Conservation (phyloP, 2,113 vertebrate genomes). For the Macquaria ambigua region DNA sequence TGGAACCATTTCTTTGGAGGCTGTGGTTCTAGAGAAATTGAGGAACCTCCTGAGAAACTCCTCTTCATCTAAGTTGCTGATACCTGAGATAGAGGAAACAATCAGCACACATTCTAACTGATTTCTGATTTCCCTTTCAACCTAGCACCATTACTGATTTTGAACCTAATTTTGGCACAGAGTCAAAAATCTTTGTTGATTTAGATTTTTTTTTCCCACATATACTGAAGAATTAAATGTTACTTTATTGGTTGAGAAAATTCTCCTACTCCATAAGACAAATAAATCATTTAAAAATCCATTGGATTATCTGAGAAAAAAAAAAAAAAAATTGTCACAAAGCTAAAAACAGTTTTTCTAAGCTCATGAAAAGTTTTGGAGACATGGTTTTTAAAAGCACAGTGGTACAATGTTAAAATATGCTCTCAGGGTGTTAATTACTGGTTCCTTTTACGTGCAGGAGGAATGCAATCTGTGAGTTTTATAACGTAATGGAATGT, state of each 20-base stretch:
- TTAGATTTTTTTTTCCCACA: too few relatives aligned
- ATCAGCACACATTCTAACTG: background rate
- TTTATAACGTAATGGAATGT: background rate
- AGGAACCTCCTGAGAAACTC: slow-evolving; percentile 8
- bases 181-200: too few relatives aligned
- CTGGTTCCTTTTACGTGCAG: background rate
- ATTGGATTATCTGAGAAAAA: background rate
- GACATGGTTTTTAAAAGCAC: background rate
- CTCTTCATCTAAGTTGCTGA: background rate
- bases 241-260: background rate
- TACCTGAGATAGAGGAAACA: slow-evolving; percentile 21
- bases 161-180: background rate
- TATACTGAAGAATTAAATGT: background rate
- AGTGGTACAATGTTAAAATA: background rate
- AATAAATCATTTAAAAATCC: background rate
- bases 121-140: background rate
- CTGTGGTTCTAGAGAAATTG: slow-evolving; percentile 29
- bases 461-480: background rate
- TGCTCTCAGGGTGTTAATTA: background rate
- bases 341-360: background rate
- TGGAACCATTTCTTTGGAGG: slow-evolving; percentile 23
- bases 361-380: background rate
- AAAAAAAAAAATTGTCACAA: too few relatives aligned
- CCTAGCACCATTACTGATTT: background rate
- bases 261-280: background rate